These are phyloP conservation scores for Prunella fulvescens DNA, from an alignment of 2,113 vertebrate genomes.

Conservation along the genomic window DNA sequence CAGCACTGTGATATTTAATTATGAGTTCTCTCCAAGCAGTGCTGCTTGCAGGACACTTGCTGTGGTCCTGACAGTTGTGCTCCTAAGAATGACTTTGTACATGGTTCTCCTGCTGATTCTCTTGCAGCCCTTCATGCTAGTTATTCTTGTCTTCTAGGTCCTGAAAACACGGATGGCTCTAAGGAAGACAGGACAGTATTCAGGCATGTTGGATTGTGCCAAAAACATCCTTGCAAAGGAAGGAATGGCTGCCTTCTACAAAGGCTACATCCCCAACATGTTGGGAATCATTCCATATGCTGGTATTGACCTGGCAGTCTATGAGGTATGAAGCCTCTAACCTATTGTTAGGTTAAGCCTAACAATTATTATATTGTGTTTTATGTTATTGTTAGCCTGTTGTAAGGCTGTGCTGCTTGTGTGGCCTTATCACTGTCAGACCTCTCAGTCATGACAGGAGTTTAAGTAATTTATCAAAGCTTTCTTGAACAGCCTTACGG, in stretches of 20 bases:
- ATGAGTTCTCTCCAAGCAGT: neutral
- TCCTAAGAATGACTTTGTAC: neutral
- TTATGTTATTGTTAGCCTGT: neutral
- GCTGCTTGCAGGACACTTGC: neutral
- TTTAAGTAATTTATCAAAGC: neutral
- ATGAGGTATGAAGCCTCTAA: conserved; percentile 80
- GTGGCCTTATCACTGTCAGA: neutral
- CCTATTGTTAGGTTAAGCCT: neutral
- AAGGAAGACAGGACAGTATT: conserved; percentile 88
- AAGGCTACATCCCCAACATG: conserved; percentile 95
- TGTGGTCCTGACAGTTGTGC: neutral
- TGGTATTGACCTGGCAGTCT: conserved; percentile 94
- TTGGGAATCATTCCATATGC: conserved; percentile 96
- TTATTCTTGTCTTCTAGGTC: conserved; percentile 73
- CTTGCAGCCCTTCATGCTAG: neutral
- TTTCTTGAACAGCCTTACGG: neutral
- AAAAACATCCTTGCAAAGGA: conserved; percentile 85
- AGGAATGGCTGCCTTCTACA: conserved; percentile 89
- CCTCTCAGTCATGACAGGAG: neutral
- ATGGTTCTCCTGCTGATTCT: neutral
- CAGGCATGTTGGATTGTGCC: conserved; percentile 85
- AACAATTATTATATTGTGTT: neutral
- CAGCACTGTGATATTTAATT: neutral
- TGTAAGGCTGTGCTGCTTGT: neutral
- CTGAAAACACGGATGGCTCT: conserved; percentile 93